Conservation (phyloP, 2,113 vertebrate species). For the Leuciscus idus region DNA sequence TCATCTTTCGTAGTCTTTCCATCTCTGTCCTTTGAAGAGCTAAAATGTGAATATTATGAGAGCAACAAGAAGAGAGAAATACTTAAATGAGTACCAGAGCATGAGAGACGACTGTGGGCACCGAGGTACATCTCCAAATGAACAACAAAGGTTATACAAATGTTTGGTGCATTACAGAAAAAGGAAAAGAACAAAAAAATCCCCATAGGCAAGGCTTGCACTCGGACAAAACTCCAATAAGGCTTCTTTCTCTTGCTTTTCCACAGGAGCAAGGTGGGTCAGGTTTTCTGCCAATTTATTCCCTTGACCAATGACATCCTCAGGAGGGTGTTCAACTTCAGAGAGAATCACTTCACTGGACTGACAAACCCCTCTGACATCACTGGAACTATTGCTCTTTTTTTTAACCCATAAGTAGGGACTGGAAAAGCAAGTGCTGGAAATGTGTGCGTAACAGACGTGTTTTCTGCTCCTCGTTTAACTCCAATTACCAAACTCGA, state of each 20-base stretch:
- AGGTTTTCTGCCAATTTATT: conserved; percentile 96
- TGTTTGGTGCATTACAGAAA: conserved; percentile 42
- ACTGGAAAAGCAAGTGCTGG: conserved; percentile 81
- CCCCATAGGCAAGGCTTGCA: conserved; percentile 82
- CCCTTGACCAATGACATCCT: conserved; percentile 98
- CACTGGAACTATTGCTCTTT: conserved; percentile 88
- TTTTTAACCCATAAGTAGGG: conserved; percentile 78
- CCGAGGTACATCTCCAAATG: conserved; percentile 60
- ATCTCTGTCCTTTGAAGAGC: conserved; percentile 95
- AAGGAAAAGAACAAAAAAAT: conserved; percentile 63
- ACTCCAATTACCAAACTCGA: conserved; percentile 83
- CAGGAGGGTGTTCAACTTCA: conserved; percentile 95
- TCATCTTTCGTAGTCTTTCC: conserved; percentile 93
- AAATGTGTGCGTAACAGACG: conserved; percentile 83
- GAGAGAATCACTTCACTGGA: conserved; percentile 87
- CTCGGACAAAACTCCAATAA: conserved; percentile 89
- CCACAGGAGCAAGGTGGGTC: conserved; percentile 91
- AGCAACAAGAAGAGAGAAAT: conserved; percentile 77
- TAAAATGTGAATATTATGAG: conserved; percentile 86
- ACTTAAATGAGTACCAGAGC: conserved; percentile 65
- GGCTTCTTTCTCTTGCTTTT: conserved; percentile 92
- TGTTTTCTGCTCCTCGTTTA: conserved; percentile 77
- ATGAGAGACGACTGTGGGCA: conserved; percentile 45
- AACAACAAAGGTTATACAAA: conserved; percentile 49
- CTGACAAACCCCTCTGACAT: conserved; percentile 91